A percentile compares a stretch with the other conserved stretches of the same genome.
Evolutionary conservation across 2,888 invertebrate species (phyloP).

Genomic region (Lepidonotus clava): DNA sequence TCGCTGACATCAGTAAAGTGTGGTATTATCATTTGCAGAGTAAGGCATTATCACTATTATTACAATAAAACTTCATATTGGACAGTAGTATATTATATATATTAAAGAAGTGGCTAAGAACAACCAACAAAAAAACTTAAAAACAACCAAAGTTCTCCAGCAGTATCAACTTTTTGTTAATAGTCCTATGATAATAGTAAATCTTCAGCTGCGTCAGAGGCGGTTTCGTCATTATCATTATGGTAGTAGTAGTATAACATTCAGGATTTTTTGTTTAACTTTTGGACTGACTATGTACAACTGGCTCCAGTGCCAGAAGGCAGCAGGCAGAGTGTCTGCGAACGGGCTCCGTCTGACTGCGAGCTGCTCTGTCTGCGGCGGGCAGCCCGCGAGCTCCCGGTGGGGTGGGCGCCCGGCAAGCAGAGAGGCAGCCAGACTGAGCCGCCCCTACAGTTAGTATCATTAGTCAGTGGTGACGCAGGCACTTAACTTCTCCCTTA

Average conservation of each 20-base stretch:
- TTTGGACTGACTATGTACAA: slow-evolving; percentile 41
- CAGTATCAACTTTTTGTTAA: slow-evolving; percentile 50
- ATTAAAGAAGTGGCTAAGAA: slow-evolving; percentile 45
- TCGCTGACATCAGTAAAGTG: slow-evolving; percentile 7
- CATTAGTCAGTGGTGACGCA: slow-evolving; percentile 53
- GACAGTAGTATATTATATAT: slow-evolving; percentile 53
- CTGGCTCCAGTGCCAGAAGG: slow-evolving; percentile 32
- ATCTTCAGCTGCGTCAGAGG: slow-evolving; percentile 35
- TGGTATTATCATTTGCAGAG: slow-evolving; percentile 18
- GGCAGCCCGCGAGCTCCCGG: neutral
- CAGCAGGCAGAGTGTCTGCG: too few species aligned
- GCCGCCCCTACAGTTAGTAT: slow-evolving; percentile 55
- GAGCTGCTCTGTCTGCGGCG: slow-evolving; percentile 6
- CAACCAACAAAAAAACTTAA: slow-evolving; percentile 5
- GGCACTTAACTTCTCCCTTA: slow-evolving; percentile 51
- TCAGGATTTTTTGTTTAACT: neutral
- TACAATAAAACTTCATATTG: slow-evolving; percentile 30
- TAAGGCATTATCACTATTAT: slow-evolving; percentile 50
- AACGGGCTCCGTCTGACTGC: too few species aligned
- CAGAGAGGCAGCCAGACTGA: neutral
- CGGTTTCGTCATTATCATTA: too few species aligned
- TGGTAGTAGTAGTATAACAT: slow-evolving; percentile 32
- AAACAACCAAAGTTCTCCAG: slow-evolving; percentile 38
- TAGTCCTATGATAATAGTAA: slow-evolving; percentile 17
- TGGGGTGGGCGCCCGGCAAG: neutral